Base-by-base conservation (phyloP, 2,797 vertebrate genomes). In the Brachymystax lenok region DNA sequence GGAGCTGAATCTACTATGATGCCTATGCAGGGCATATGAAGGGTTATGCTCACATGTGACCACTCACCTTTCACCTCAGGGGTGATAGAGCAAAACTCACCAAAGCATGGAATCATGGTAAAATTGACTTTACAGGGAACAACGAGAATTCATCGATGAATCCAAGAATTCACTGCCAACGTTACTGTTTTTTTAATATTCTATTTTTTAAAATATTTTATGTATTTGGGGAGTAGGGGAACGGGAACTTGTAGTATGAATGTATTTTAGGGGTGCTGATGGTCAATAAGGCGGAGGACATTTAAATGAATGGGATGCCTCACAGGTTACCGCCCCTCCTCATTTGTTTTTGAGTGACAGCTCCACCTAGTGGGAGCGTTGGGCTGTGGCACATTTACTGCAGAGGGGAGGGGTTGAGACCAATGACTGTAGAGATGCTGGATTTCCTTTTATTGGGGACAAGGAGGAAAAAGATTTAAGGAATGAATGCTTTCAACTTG, bases 361-460 rank as follows among this genome's bases (percentile, higher is more conserved):
- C 80, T 85, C 87, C 82, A 88, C 83, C 86, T 87, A 88, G 84
- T 85, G 40, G 40, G 40, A 46, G 10, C 40, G 10, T 46, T 10
- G 40, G 40, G 40, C 10, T 46, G 40, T 46, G 13, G 40, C 40
- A 46, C 40, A 46, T 46, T 46, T 46, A 46, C 40, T 46, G 40
- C 40, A 89, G 61, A 77, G 74, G 83, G 83, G 85, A 83, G 81
- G 80, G 76, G 73, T 82, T 81, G 75, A 75, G 73, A 84, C 75
- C 51, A 35, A 75, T 79, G 75, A 78, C 80, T 82, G 40, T 12
- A 86, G 63, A 87, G 63, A 86, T 86, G 79, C 85, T 88, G 80
- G 86, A 86, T 88, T 72, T 86, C 52, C 17, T 78, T 85, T 88
- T 82, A 84, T 81, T 79, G 78, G 70, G 70, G 40, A 46, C 40